A percentile compares a stretch with the other conserved stretches of the same genome.
Evolutionary conservation across 2,113 vertebrate species (phyloP).

Genomic region (Uria aalge): DNA sequence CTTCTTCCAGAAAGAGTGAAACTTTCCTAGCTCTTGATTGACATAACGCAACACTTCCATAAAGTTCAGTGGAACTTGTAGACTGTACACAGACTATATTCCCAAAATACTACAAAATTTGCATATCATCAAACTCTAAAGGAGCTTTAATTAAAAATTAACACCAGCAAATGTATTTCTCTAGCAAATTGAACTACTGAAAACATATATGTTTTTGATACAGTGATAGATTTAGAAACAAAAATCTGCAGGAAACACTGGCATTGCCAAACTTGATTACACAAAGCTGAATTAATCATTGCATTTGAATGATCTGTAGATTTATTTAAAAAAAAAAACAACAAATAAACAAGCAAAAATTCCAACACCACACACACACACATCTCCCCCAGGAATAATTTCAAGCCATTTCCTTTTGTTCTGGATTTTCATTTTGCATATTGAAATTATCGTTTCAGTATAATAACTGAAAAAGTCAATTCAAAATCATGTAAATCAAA

Average conservation of each 20-base stretch:
- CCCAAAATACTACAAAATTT: neutral
- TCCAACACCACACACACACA: accelerated
- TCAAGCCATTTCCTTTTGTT: accelerated
- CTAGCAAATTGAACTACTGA: neutral
- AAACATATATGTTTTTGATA: neutral
- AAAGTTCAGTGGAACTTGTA: neutral
- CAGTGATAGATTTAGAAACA: neutral
- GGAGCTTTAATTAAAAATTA: neutral
- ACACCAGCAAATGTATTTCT: neutral
- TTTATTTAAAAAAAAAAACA: neutral
- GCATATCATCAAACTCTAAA: neutral
- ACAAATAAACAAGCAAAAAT: neutral
- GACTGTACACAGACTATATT: neutral
- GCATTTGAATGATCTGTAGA: neutral
- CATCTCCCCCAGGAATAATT: neutral
- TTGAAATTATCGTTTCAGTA: neutral
- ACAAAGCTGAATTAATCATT: neutral
- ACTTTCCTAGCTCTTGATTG: neutral
- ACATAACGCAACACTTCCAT: neutral
- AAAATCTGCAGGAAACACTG: neutral
- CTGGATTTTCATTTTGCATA: neutral
- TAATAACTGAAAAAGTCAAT: neutral
- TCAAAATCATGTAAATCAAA: neutral
- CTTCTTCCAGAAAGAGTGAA: neutral
- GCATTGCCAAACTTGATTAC: accelerated